phyloP scores from a whole-genome alignment of 2,797 vertebrate species.

The Cossypha dichroa region DNA sequence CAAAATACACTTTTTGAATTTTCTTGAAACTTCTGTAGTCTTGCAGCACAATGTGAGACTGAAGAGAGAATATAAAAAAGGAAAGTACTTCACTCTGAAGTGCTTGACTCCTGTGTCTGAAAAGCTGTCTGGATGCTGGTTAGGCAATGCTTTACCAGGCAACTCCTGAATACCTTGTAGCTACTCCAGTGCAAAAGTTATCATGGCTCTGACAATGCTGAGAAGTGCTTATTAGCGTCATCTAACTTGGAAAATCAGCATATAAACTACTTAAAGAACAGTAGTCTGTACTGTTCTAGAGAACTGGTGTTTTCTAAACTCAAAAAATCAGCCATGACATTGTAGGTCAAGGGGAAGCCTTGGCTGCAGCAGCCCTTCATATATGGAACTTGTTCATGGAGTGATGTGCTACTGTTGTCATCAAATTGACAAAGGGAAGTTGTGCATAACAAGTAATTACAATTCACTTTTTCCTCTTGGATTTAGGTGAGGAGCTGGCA shows the following conservation, averaged over 20 bases:
- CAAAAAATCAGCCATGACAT: not conserved
- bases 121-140: not conserved
- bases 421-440: not conserved
- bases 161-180: not conserved
- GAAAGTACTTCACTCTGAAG: not conserved
- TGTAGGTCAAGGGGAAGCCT: not conserved
- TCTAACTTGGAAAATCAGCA: not conserved
- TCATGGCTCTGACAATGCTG: not conserved
- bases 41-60: not conserved
- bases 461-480: not conserved
- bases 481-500: conserved; percentile 91
- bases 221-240: not conserved
- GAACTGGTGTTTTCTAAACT: not conserved
- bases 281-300: not conserved
- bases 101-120: not conserved
- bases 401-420: rapidly evolving
- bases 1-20: not conserved
- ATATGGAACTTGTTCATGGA: not conserved
- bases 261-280: not conserved
- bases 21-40: not conserved
- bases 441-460: not conserved
- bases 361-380: not conserved
- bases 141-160: not conserved
- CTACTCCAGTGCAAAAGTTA: not conserved
- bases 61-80: not conserved